Conservation (phyloP, 2,113 vertebrate genomes). For the Gobius niger region DNA sequence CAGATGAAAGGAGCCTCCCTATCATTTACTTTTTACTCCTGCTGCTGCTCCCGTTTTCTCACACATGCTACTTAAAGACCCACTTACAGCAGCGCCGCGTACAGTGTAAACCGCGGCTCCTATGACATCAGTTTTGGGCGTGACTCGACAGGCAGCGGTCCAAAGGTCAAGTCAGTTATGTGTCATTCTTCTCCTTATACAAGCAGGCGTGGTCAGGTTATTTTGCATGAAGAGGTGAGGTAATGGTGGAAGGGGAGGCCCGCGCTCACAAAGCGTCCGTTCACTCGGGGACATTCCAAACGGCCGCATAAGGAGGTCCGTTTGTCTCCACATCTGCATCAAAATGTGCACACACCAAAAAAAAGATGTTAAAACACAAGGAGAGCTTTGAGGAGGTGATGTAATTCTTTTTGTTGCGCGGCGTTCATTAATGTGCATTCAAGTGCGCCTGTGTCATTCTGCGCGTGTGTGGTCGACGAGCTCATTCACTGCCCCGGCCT, state of each 20-base stretch:
- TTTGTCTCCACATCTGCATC: constrained; percentile 49
- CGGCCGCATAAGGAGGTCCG: constrained; percentile 64
- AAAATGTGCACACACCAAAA: constrained; percentile 49
- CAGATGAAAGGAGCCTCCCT: constrained; percentile 54
- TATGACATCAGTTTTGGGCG: constrained; percentile 68
- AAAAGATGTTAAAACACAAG: constrained; percentile 42
- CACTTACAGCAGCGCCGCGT: constrained; percentile 38
- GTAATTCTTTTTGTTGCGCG: constrained; percentile 56
- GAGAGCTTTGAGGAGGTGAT: constrained; percentile 61
- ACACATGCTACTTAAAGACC: constrained; percentile 21
- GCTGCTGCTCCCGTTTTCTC: constrained; percentile 1
- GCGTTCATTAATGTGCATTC: constrained; percentile 16
- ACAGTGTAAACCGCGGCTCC: constrained; percentile 30
- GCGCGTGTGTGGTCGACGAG: constrained; percentile 35
- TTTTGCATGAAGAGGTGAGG: constrained; percentile 63
- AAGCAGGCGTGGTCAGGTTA: constrained; percentile 35
- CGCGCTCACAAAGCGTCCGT: constrained; percentile 63
- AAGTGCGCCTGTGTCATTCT: constrained; percentile 10
- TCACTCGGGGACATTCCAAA: constrained; percentile 61
- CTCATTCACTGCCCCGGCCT: constrained; percentile 30
- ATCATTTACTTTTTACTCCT: constrained; percentile 29
- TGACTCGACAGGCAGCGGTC: constrained; percentile 49
- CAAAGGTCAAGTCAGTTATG: constrained; percentile 64
- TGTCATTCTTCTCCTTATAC: constrained; percentile 59
- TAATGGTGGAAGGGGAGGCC: constrained; percentile 58